Evolutionary conservation across 2,888 invertebrate species (phyloP).

Genomic region (Coelogynopora nodosa): DNA sequence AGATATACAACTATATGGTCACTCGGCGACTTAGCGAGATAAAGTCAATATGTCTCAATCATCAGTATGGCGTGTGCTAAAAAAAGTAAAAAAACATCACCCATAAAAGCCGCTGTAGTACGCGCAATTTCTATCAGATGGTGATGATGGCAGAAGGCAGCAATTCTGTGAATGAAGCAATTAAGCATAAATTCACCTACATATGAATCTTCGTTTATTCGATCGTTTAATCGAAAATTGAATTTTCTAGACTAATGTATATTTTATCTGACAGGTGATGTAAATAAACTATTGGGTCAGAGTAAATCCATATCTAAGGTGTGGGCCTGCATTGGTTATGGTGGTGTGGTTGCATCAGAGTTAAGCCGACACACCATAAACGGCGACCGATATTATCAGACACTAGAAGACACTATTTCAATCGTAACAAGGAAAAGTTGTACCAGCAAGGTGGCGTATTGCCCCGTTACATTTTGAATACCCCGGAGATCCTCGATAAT

Average conservation of each 20-base stretch:
- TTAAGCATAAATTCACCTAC: neutral
- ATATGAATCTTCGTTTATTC: too few species aligned
- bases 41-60: neutral
- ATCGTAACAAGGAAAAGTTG: neutral
- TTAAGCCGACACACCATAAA: neutral
- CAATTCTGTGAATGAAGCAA: neutral
- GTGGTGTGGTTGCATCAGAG: neutral
- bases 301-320: neutral
- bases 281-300: neutral
- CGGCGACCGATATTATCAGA: neutral
- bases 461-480: conserved; percentile 18
- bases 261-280: neutral
- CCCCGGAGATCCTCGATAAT: conserved; percentile 12
- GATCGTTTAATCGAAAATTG: neutral
- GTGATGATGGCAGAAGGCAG: neutral
- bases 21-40: neutral
- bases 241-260: neutral
- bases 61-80: neutral
- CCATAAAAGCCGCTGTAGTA: neutral
- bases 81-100: neutral
- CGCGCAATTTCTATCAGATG: neutral
- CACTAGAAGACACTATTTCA: conserved; percentile 4
- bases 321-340: neutral
- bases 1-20: neutral
- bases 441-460: conserved; percentile 2